These are phyloP conservation scores for Spheniscus humboldti DNA, from an alignment of 2,797 vertebrate species.

Conservation along the genomic window DNA sequence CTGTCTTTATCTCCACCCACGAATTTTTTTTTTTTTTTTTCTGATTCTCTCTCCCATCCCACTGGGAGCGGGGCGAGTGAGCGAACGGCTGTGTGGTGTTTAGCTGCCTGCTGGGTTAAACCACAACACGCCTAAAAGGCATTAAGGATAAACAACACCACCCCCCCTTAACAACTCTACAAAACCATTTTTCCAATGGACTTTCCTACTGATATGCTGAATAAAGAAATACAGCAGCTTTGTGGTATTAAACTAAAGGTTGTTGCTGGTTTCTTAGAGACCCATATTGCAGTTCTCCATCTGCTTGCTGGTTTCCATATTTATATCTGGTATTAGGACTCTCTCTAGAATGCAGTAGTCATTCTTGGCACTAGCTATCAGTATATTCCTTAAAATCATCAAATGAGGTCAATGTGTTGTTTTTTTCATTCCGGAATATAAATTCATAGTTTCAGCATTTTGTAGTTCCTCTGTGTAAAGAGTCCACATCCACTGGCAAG, in stretches of 20 bases:
- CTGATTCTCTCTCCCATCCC: too few species aligned
- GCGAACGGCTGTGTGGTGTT: too few species aligned
- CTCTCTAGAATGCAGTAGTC: neutral
- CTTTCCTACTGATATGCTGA: neutral
- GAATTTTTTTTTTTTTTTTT: too few species aligned
- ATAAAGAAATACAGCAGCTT: neutral
- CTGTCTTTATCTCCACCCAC: too few species aligned
- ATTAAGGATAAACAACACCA: neutral
- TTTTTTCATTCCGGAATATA: neutral
- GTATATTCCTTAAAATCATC: slow-evolving; percentile 1
- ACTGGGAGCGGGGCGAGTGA: too few species aligned
- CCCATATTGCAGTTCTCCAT: neutral
- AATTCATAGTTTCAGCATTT: neutral
- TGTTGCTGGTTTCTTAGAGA: neutral
- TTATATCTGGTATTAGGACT: neutral
- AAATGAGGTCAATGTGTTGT: neutral
- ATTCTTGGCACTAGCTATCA: neutral
- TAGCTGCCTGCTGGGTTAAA: too few species aligned
- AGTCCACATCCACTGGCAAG: neutral
- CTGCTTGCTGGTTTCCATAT: neutral
- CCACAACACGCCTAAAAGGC: neutral
- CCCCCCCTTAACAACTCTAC: neutral
- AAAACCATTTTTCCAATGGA: neutral
- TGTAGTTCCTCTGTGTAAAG: neutral
- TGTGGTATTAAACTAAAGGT: neutral